Evolutionary conservation across 2,888 invertebrate genomes (phyloP), one percentile per base, ranked within the genome.

Genomic region (Polietes domitor): DNA sequence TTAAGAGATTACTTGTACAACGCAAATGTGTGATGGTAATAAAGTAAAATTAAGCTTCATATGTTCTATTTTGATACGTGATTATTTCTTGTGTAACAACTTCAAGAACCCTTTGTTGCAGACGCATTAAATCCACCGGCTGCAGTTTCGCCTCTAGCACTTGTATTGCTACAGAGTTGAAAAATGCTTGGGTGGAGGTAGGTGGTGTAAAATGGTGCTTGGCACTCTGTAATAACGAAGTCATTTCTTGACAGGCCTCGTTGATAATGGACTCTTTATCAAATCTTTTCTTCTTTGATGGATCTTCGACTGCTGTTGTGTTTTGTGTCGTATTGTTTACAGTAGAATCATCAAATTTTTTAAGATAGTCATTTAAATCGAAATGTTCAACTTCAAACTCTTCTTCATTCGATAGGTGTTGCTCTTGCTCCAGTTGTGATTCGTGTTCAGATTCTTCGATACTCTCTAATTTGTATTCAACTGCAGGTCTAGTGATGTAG

Each of bases 1-100:
- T 84, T 84, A 68, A 84, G 81, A 81, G 84, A 84, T 61, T 84
- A 73, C 63, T 81, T 84, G 72, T 84, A 84, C 78, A 73, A 47
- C 65, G 78, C 75, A 76, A 71, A 73, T 32, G 4, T 71, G 19
- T 61, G 50, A 81, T 61, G 50, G 50, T 41, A 77, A 83, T 77
- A 37, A 37, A 37, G 10, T 7, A 71, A 84, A 84, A 24, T 41
- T 17, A 41, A 37, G 68, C 21, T 68, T 41, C 32, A 12, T 19
- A 65, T 10, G n/a, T 37, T 19, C 65, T 65, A 12, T 47, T 47
- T 47, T 47, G 47, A n/a, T 47, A 68, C 41, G 43, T 78, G 6
- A 84, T 50, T 43, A 84, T 84, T 78, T 84, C 84, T 12, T 81
- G 53, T 12, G 84, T 84, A 0, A 84, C 80, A 10, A 78, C 47